Conservation (phyloP, 2,113 vertebrate genomes). For the Paramormyrops kingsleyae region DNA sequence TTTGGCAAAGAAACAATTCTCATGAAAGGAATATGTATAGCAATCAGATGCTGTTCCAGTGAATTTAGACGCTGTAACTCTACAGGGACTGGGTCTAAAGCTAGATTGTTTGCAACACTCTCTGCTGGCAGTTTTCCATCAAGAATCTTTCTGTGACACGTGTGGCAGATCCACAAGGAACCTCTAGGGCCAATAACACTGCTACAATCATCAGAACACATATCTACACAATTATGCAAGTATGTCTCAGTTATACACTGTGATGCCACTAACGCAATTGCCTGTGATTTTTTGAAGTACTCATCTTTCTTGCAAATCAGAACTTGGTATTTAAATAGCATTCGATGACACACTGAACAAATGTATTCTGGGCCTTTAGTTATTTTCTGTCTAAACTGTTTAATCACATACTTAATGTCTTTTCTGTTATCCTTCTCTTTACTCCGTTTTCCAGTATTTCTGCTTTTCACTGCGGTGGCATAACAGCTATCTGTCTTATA, state of each 20-base stretch:
- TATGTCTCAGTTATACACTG: conserved; percentile 16
- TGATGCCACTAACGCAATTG: neutral
- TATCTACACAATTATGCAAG: conserved; percentile 11
- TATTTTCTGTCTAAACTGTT: neutral
- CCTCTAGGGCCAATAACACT: neutral
- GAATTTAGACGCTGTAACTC: neutral
- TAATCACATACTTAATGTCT: neutral
- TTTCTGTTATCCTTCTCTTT: neutral
- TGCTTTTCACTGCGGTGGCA: neutral
- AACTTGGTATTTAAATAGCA: too few species aligned
- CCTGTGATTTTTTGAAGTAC: too few species aligned
- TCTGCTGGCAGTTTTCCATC: neutral
- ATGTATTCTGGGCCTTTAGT: neutral
- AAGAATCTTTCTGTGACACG: conserved; percentile 18
- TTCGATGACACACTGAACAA: neutral
- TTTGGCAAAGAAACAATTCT: neutral
- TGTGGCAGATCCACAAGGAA: conserved; percentile 14
- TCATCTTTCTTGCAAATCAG: neutral
- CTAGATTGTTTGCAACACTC: conserved; percentile 7
- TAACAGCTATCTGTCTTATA: too few species aligned
- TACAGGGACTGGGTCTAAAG: neutral
- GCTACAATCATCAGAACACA: neutral
- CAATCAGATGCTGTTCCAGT: neutral
- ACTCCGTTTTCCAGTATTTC: neutral
- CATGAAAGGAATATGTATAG: neutral